Conservation (phyloP, 2,888 invertebrate species). For the Callyntrura sp. region DNA sequence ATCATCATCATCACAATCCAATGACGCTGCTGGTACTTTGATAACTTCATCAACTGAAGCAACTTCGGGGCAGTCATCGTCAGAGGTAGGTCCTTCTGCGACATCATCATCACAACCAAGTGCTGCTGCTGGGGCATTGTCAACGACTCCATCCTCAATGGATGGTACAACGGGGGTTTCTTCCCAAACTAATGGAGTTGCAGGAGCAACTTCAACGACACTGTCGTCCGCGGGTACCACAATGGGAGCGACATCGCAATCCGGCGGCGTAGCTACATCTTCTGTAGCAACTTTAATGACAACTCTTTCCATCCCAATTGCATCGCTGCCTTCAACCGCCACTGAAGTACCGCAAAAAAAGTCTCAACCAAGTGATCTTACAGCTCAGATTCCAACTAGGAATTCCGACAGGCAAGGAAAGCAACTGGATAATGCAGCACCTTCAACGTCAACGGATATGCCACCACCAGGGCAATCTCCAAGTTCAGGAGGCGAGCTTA, state of each 20-base stretch:
- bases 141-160: too few relatives aligned
- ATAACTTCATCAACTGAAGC: neutral
- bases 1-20: neutral
- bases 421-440: neutral
- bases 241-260: neutral
- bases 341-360: slow-evolving; percentile 37
- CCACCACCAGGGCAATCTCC: slow-evolving; percentile 23
- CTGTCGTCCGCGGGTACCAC: neutral
- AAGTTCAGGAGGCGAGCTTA: slow-evolving; percentile 49
- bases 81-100: too few relatives aligned
- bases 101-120: too few relatives aligned
- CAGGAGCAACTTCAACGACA: neutral
- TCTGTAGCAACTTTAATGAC: neutral
- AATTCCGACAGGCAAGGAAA: neutral
- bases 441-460: neutral
- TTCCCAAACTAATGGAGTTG: too few relatives aligned
- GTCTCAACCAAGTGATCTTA: neutral
- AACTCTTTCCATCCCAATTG: neutral
- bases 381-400: neutral
- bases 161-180: too few relatives aligned
- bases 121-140: too few relatives aligned
- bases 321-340: slow-evolving; percentile 5
- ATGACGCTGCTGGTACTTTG: too few relatives aligned
- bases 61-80: too few relatives aligned
- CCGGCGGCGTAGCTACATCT: neutral